phyloP scores from a whole-genome alignment of 2,113 vertebrate species.

The Nothocercus julius region DNA sequence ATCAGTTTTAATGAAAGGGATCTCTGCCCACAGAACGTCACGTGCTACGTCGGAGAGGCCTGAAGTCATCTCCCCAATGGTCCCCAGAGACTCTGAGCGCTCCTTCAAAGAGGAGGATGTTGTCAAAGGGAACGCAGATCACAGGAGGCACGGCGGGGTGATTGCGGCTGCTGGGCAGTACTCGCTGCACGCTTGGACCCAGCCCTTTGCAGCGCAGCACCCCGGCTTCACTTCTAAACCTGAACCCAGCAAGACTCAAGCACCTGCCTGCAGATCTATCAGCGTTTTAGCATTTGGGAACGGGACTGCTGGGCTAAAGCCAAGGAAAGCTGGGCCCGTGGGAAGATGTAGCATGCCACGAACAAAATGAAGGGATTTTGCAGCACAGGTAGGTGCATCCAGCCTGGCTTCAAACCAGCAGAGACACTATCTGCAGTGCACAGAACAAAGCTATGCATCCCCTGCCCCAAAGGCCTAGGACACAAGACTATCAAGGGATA shows the following conservation, averaged over 20 bases:
- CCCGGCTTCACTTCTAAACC: not conserved
- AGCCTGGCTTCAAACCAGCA: not conserved
- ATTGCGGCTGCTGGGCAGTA: not conserved
- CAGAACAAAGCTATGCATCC: not conserved
- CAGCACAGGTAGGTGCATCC: not conserved
- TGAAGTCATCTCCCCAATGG: not conserved
- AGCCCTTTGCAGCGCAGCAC: not conserved
- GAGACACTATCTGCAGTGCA: not conserved
- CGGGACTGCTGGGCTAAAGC: not conserved
- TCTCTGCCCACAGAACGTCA: not conserved
- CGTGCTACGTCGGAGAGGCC: not conserved
- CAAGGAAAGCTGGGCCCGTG: not conserved
- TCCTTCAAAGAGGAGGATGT: constrained; percentile 14
- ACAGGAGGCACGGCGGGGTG: not conserved
- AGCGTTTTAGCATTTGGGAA: fast-evolving
- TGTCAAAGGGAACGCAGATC: constrained; percentile 6
- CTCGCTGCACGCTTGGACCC: not conserved
- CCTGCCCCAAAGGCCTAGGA: not conserved
- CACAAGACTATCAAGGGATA: not conserved
- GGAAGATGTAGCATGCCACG: fast-evolving
- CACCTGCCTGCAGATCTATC: not conserved
- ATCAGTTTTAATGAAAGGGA: constrained; percentile 60
- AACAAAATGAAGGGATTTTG: not conserved
- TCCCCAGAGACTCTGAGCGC: not conserved
- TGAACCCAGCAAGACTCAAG: not conserved